These are phyloP conservation scores for Minunthozetes semirufus DNA, from an alignment of 2,888 invertebrate genomes.

Conservation along the genomic window DNA sequence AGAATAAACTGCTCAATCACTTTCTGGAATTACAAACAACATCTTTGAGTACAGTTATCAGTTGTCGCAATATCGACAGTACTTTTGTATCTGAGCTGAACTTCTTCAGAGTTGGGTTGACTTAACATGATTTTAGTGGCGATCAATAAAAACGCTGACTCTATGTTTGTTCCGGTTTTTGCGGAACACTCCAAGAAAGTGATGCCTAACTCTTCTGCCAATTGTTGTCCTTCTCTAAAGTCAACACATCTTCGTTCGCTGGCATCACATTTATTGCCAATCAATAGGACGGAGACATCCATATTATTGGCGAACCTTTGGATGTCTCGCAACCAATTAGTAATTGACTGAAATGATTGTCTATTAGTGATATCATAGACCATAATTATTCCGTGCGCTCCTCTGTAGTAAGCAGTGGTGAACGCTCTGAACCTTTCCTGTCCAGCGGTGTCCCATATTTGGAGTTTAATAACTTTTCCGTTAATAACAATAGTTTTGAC, in stretches of 20 bases:
- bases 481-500: background rate
- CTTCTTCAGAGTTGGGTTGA: background rate
- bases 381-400: slow-evolving; percentile 19
- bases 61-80: background rate
- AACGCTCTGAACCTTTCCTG: slow-evolving; percentile 14
- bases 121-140: slow-evolving; percentile 20
- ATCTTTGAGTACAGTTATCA: background rate
- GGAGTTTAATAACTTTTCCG: slow-evolving; percentile 1
- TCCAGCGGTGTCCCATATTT: slow-evolving; percentile 23
- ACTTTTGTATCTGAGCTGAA: background rate
- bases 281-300: background rate
- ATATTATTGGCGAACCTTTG: background rate
- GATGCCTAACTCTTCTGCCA: background rate
- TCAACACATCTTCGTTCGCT: background rate
- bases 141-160: slow-evolving; percentile 1
- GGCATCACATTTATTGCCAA: slow-evolving; percentile 3
- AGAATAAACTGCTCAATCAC: no score
- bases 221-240: background rate
- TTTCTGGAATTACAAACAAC: no score
- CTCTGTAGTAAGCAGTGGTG: slow-evolving; percentile 12
- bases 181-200: slow-evolving; percentile 3
- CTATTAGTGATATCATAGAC: slow-evolving; percentile 18
- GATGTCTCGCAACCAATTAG: slow-evolving; percentile 23
- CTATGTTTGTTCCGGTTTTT: background rate
- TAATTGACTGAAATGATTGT: background rate